Evolutionary conservation across 2,888 invertebrate genomes (phyloP), one percentile per base, ranked within the genome.

Genomic region (Apoda limacodes): DNA sequence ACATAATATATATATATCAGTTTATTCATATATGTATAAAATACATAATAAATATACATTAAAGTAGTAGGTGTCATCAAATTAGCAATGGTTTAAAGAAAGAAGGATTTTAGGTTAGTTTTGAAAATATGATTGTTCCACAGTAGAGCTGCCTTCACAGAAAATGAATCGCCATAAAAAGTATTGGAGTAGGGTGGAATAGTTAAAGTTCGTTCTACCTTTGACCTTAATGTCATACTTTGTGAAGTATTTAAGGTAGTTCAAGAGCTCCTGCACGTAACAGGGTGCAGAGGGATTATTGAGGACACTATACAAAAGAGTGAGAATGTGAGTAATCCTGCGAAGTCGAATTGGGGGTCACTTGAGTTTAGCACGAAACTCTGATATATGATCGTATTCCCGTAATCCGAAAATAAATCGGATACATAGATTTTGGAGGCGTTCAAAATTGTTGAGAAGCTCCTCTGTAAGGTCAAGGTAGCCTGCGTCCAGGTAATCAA

Each of bases 401-500:
- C 25, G 24, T 9, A 30, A 11, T 3, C 25, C 19, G 20, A 30
- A 25, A 21, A 30, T 17, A 5, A 25, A 25, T 13, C 30, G 6
- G 5, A 25, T 25, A 11, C 13, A 9, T 4, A 25, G 1, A 14
- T 30, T 25, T 25, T 30, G 12, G 14, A 25, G 25, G 2, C 20
- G 25, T 25, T 30, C 30, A 30, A 30, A 12, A 17, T 30, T 30
- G 13, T 30, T 30, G 19, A 25, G 12, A 11, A 21, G 20, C 9
- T 30, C 30, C 14, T 17, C 19, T 7, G 17, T 30, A 6, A 30
- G 9, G 12, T 30, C 13, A 17, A 9, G 13, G 13, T 17, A 20
- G 25, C 31, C 9, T 5, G 14, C 14, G 21, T 26, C 25, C 5
- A 22, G 21, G n/a, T 26, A 32, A 12, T 22, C 32, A 9, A 32